Conservation (phyloP, 2,797 vertebrate species). For the Remorina albescens region DNA sequence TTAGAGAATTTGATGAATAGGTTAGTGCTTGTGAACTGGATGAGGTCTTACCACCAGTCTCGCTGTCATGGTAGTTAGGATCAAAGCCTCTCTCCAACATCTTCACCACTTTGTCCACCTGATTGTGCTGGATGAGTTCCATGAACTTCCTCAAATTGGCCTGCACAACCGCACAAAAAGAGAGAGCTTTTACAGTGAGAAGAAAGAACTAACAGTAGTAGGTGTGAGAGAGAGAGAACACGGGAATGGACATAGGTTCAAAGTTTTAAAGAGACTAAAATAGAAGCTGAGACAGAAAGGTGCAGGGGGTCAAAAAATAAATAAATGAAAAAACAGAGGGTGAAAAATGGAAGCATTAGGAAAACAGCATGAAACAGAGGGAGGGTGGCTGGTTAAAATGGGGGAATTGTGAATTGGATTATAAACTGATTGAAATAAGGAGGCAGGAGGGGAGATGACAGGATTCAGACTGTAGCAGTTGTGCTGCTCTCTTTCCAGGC, state of each 20-base stretch:
- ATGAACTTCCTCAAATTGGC: slow-evolving; percentile 93
- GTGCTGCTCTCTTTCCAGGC: slow-evolving; percentile 76
- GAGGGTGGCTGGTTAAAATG: not conserved
- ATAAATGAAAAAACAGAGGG: slow-evolving; percentile 16
- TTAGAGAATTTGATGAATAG: not conserved
- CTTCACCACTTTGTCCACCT: slow-evolving; percentile 91
- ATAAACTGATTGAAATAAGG: slow-evolving; percentile 11
- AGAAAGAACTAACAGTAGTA: slow-evolving; percentile 27
- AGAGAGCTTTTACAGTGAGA: slow-evolving; percentile 36
- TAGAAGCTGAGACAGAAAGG: slow-evolving; percentile 45
- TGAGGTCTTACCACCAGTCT: slow-evolving; percentile 88
- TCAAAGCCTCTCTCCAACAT: slow-evolving; percentile 95
- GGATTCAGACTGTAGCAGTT: slow-evolving; percentile 28
- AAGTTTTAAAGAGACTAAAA: slow-evolving; percentile 52
- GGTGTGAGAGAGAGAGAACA: slow-evolving; percentile 29
- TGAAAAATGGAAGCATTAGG: slow-evolving; percentile 20
- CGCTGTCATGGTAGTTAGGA: slow-evolving; percentile 94
- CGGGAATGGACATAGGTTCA: slow-evolving; percentile 26
- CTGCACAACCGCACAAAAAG: slow-evolving; percentile 74
- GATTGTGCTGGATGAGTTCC: slow-evolving; percentile 91
- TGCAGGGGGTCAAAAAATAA: slow-evolving; percentile 47
- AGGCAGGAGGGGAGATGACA: slow-evolving; percentile 20
- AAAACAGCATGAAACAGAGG: slow-evolving; percentile 11
- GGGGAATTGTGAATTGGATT: slow-evolving; percentile 1
- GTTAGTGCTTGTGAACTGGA: slow-evolving; percentile 8